Conservation (phyloP, 2,113 vertebrate genomes). For the Cheilinus undulatus region DNA sequence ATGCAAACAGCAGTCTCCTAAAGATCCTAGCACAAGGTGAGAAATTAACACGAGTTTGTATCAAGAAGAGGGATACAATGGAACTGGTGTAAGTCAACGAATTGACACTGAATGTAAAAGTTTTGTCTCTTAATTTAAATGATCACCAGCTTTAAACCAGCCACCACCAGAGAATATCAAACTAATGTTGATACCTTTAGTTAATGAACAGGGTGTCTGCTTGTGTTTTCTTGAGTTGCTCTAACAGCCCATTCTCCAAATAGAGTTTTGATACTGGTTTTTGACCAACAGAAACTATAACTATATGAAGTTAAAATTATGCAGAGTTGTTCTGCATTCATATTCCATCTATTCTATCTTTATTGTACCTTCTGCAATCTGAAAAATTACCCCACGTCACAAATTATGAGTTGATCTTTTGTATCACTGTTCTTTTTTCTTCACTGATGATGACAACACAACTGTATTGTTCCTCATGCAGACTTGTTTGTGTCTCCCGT, state of each 20-base stretch:
- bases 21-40: slow-evolving; percentile 72
- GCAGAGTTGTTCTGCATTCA: not conserved
- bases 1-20: slow-evolving; percentile 75
- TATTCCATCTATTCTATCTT: not conserved
- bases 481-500: slow-evolving; percentile 19
- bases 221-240: not conserved
- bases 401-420: too few species aligned
- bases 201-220: not conserved
- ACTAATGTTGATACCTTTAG: not conserved
- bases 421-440: not conserved
- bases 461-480: not conserved
- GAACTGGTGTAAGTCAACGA: not conserved
- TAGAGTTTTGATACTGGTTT: not conserved
- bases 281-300: not conserved
- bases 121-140: too few species aligned
- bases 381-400: not conserved
- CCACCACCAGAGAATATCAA: too few species aligned
- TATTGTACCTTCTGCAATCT: not conserved
- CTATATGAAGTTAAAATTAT: too few species aligned
- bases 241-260: not conserved
- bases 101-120: not conserved
- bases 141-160: too few species aligned
- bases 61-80: not conserved
- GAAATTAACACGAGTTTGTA: not conserved
- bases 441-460: not conserved